Percentiles rank a stretch among this genome's conserved stretches.
phyloP scores from a whole-genome alignment of 2,797 vertebrate genomes.

The Pelodytes ibericus region DNA sequence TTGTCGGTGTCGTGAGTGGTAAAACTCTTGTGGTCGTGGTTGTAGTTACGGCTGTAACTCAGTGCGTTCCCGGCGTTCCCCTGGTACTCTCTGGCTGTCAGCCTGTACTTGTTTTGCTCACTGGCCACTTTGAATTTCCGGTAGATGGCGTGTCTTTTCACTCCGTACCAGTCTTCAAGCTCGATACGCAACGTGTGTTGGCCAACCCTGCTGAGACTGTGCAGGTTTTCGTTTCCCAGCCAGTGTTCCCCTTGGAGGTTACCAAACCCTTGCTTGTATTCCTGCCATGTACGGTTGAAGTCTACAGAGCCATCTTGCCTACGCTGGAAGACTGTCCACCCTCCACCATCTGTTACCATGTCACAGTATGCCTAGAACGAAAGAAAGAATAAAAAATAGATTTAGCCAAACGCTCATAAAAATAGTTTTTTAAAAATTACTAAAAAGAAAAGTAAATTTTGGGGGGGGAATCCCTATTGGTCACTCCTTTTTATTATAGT shows the following conservation, averaged over 20 bases:
- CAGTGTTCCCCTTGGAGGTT: slow-evolving; percentile 76
- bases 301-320: slow-evolving; percentile 74
- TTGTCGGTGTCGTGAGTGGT: slow-evolving; percentile 79
- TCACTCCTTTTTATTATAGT: no score
- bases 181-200: slow-evolving; percentile 76
- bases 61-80: slow-evolving; percentile 80
- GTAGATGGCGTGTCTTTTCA: slow-evolving; percentile 77
- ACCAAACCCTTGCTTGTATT: slow-evolving; percentile 81
- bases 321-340: slow-evolving; percentile 81
- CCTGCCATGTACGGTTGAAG: slow-evolving; percentile 81
- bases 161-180: slow-evolving; percentile 81
- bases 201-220: slow-evolving; percentile 69
- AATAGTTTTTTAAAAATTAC: no score
- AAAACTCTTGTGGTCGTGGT: slow-evolving; percentile 79
- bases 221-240: slow-evolving; percentile 76
- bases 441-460: no score
- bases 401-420: not conserved
- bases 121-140: slow-evolving; percentile 77
- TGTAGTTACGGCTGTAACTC: slow-evolving; percentile 84
- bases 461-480: no score
- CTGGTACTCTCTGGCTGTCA: slow-evolving; percentile 77
- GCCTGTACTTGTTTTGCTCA: slow-evolving; percentile 76
- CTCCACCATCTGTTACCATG: slow-evolving; percentile 79
- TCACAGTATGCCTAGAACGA: slow-evolving; percentile 76
- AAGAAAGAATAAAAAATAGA: not conserved